phyloP scores from a whole-genome alignment of 23 tunicate genomes.

The Clavelina lepadiformis region DNA sequence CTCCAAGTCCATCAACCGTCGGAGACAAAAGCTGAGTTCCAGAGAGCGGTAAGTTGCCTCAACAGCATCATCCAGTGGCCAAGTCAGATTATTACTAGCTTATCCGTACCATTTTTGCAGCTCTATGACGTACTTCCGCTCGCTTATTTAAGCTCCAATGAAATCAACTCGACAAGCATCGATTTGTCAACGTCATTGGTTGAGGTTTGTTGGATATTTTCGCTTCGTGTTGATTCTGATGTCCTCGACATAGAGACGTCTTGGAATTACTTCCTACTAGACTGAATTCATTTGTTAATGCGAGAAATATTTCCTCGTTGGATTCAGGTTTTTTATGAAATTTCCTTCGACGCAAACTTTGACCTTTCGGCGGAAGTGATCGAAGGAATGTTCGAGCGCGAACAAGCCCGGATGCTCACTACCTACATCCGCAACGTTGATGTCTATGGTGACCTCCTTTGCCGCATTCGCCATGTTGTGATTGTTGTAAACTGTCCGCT shows the following conservation, averaged over 20 bases:
- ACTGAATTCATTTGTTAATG: not conserved
- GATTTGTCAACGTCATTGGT: slow-evolving; percentile 5
- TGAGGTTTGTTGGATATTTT: too few relatives aligned
- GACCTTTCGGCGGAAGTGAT: not conserved
- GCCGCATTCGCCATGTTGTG: too few relatives aligned
- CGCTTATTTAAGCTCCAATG: slow-evolving; percentile 1
- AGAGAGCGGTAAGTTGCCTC: slow-evolving; percentile 8
- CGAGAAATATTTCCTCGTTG: not conserved
- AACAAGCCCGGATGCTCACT: slow-evolving; percentile 8
- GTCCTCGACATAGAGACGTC: too few relatives aligned
- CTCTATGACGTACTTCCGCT: slow-evolving; percentile 18
- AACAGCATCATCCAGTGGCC: too few relatives aligned
- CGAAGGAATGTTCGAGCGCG: slow-evolving; percentile 6
- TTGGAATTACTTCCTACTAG: not conserved
- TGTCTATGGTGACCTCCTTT: slow-evolving; percentile 16
- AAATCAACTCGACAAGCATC: not conserved
- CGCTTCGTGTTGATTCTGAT: too few relatives aligned
- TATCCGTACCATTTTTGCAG: slow-evolving; percentile 12
- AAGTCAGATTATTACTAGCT: too few relatives aligned
- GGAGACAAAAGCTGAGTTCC: slow-evolving; percentile 10
- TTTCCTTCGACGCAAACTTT: slow-evolving; percentile 1
- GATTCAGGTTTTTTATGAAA: slow-evolving; percentile 18
- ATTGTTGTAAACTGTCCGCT: too few relatives aligned
- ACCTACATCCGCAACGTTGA: slow-evolving; percentile 11
- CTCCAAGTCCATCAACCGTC: slow-evolving; percentile 12